These are phyloP conservation scores for Nezara viridula DNA, from an alignment of 2,888 invertebrate genomes.

Conservation along the genomic window DNA sequence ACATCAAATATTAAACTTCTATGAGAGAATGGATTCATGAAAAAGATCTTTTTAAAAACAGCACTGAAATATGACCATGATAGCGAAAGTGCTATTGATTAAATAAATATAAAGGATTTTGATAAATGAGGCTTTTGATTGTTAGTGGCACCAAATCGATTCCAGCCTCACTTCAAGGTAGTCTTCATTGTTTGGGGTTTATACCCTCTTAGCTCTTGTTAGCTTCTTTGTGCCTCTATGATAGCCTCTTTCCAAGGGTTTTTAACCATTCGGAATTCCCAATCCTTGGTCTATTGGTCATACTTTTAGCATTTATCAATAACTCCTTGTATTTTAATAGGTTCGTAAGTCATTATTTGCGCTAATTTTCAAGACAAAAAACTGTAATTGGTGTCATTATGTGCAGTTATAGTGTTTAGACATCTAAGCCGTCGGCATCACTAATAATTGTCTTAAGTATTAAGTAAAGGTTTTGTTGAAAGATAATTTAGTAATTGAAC, in stretches of 20 bases:
- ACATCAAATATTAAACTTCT: neutral
- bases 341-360: neutral
- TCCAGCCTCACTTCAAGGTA: neutral
- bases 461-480: too few relatives aligned
- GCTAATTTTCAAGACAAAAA: too few relatives aligned
- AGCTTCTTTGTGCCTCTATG: neutral
- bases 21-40: neutral
- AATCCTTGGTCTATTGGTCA: neutral
- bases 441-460: too few relatives aligned
- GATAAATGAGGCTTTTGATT: neutral
- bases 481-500: too few relatives aligned
- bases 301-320: neutral
- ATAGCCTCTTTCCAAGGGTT: neutral
- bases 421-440: too few relatives aligned
- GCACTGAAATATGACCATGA: neutral
- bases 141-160: neutral
- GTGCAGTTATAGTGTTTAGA: too few relatives aligned
- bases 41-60: neutral
- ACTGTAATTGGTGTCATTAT: too few relatives aligned
- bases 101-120: neutral
- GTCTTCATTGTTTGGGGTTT: neutral
- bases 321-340: neutral
- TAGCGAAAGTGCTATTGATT: conserved; percentile 17
- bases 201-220: neutral
- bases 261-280: neutral